Evolutionary conservation across 2,888 invertebrate species (phyloP), one percentile per base, ranked within the genome.

Genomic region (Polydrusus tereticollis): DNA sequence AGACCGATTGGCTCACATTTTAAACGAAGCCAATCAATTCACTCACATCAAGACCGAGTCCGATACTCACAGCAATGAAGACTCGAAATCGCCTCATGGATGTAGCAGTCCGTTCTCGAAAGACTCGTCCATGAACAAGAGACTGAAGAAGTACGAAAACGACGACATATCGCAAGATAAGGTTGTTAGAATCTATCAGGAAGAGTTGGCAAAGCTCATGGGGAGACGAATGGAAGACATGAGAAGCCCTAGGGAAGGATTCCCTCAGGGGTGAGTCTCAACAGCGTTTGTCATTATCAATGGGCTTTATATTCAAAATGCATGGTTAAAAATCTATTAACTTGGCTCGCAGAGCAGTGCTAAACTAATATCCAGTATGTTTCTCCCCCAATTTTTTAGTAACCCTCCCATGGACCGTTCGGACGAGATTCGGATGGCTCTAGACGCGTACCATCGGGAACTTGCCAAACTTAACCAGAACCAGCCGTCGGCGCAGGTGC

Each of bases 121-220:
- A 87, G 92, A 92, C 67, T 89, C 89, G 38, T 89, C 90, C 82
- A 91, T 92, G 83, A 93, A 91, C 80, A 88, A 93, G 84, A 90
- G 93, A 84, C 87, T 94, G 83, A 93, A 94, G 83, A 94, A 95
- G 81, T 95, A 95, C 86, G 94, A 95, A 85, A 95, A 95, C 86
- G 96, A 94, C 85, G 97, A 97, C 87, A 94, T 98, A 86, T 94
- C 98, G 41, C 97, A 98, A 84, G 98, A 99, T 83, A 97, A 97
- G 86, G 96, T 98, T 80, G 93, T 94, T 45, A 90, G 96, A 82
- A 95, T 98, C 82, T 98, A 98, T 84, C 97, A 98, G 82, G 97
- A 97, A 83, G 97, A 98, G 84, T 87, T 98, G 75, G 94, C 95
- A 70, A 98, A 98, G 84, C 90, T 99, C 66, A 96, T 97, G 91